These are phyloP conservation scores for Chiloscyllium punctatum DNA, from an alignment of 2,797 vertebrate genomes.

Conservation along the genomic window DNA sequence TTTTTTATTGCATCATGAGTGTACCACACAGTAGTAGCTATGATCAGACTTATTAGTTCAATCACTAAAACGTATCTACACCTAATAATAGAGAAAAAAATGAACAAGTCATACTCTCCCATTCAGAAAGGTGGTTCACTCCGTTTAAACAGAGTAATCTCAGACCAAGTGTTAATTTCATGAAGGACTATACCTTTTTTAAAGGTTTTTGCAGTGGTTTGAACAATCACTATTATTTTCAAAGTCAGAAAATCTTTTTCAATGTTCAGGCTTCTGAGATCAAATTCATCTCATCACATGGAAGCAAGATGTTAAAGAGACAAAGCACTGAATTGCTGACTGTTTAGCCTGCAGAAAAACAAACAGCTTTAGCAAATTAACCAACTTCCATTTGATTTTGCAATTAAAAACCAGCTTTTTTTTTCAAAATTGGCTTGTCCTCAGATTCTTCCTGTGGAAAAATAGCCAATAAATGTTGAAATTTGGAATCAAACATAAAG, in stretches of 20 bases:
- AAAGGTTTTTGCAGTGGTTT: not conserved
- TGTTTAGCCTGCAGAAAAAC: too few species aligned
- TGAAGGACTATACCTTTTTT: not conserved
- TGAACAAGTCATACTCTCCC: not conserved
- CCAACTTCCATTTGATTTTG: too few species aligned
- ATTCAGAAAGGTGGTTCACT: not conserved
- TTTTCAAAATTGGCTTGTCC: too few species aligned
- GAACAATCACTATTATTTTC: not conserved
- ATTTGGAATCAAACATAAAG: too few species aligned
- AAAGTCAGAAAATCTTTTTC: not conserved
- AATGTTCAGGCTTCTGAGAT: not conserved
- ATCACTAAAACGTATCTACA: not conserved
- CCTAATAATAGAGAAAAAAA: not conserved
- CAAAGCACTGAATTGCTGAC: too few species aligned
- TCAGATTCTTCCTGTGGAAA: too few species aligned
- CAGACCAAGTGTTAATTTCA: not conserved
- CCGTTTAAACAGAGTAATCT: not conserved
- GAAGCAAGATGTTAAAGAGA: not conserved
- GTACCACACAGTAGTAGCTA: not conserved
- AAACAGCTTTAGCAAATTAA: too few species aligned
- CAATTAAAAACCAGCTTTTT: too few species aligned
- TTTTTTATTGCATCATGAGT: not conserved
- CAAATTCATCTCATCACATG: not conserved
- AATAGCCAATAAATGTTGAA: too few species aligned
- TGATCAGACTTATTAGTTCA: not conserved